These are phyloP conservation scores for Dendrolimus kikuchii DNA, from an alignment of 1,140 invertebrate genomes.

Conservation along the genomic window DNA sequence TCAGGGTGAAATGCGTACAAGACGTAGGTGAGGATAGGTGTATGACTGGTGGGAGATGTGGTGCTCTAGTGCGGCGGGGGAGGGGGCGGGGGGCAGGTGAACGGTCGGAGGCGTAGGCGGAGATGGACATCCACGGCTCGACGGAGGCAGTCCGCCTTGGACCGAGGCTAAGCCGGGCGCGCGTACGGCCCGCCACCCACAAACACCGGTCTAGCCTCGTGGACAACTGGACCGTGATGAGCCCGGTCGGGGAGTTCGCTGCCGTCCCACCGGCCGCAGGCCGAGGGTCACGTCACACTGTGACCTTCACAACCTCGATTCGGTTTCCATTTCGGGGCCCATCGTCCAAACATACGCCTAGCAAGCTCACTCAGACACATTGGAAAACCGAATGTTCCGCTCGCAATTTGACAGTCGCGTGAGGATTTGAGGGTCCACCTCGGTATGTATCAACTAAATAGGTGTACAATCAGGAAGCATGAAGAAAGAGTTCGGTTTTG, in stretches of 20 bases:
- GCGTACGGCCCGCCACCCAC: constrained; percentile 46
- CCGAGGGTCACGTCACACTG: constrained; percentile 76
- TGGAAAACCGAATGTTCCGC: constrained; percentile 49
- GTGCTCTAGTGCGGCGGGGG: constrained; percentile 40
- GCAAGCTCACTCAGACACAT: constrained; percentile 42
- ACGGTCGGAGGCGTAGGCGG: constrained; percentile 42
- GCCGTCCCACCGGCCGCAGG: constrained; percentile 44
- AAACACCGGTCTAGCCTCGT: constrained; percentile 36
- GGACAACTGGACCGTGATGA: constrained; percentile 41
- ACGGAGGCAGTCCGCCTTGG: constrained; percentile 49
- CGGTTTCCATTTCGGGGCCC: constrained; percentile 79
- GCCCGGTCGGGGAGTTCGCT: constrained; percentile 37
- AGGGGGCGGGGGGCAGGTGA: constrained; percentile 40
- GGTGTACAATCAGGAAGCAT: constrained; percentile 6
- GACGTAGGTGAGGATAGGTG: constrained; percentile 40
- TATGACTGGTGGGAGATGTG: constrained; percentile 30
- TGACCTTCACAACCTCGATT: constrained; percentile 80
- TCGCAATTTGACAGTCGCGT: neutral
- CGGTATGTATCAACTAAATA: too few species aligned
- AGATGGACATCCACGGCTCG: constrained; percentile 59
- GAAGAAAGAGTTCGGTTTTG: constrained; percentile 7
- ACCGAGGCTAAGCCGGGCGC: constrained; percentile 56
- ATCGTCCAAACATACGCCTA: constrained; percentile 60
- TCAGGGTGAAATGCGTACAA: constrained; percentile 36
- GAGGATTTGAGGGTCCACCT: too few species aligned